Conservation (phyloP, 2,113 vertebrate genomes). For the Hemichromis elongatus region DNA sequence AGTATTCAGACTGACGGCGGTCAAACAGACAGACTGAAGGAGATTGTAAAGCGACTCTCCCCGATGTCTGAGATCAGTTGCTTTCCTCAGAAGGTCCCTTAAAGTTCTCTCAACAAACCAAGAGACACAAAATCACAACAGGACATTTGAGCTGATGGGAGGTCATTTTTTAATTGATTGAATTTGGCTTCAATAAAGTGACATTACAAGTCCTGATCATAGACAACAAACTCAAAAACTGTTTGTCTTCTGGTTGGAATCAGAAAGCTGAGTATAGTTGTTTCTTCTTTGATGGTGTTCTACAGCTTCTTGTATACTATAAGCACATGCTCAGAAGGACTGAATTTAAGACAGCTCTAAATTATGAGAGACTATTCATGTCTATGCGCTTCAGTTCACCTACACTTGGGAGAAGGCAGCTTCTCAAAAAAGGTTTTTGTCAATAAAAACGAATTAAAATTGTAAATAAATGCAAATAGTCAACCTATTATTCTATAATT, state of each 20-base stretch:
- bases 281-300: not conserved
- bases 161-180: not conserved
- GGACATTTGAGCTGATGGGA: not conserved
- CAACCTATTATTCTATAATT: not conserved
- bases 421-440: not conserved
- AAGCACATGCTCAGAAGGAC: not conserved
- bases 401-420: not conserved
- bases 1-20: slow-evolving; percentile 34
- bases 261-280: not conserved
- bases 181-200: not conserved
- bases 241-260: not conserved
- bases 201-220: not conserved
- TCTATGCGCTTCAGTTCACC: not conserved
- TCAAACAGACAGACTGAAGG: slow-evolving; percentile 24
- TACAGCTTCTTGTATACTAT: not conserved
- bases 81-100: not conserved
- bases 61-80: not conserved
- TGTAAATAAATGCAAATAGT: not conserved
- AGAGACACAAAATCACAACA: not conserved
- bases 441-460: not conserved
- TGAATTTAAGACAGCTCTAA: not conserved
- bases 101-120: not conserved
- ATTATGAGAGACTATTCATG: not conserved
- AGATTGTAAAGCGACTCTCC: slow-evolving; percentile 1
- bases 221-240: not conserved